These are phyloP conservation scores for Coregonus sp. DNA, from an alignment of 2,797 vertebrate genomes.

Conservation along the genomic window DNA sequence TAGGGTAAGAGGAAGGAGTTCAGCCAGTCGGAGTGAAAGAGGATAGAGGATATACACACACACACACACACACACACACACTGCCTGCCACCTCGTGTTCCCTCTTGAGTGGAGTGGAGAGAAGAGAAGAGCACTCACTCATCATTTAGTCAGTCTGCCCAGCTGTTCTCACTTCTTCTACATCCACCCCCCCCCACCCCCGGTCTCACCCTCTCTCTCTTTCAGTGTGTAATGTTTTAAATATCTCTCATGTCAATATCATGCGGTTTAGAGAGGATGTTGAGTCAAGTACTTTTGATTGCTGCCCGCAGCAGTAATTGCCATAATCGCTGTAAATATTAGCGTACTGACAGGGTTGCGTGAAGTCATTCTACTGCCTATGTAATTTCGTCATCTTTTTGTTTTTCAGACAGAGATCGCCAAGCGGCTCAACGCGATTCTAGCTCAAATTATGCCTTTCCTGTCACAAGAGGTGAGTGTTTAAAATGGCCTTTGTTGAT, in stretches of 20 bases:
- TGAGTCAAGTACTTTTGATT: constrained; percentile 73
- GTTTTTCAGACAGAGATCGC: constrained; percentile 96
- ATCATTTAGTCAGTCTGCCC: too few relatives aligned
- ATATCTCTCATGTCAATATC: constrained; percentile 83
- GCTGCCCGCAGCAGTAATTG: constrained; percentile 81
- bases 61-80: too few relatives aligned
- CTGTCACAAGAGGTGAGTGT: constrained; percentile 97
- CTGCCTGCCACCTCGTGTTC: too few relatives aligned
- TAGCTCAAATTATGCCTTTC: constrained; percentile 99
- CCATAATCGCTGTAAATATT: constrained; percentile 80
- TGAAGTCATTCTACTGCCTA: constrained; percentile 60
- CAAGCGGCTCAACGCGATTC: constrained; percentile 98
- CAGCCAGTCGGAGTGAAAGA: too few relatives aligned
- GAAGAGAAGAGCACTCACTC: too few relatives aligned
- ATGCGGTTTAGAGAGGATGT: constrained; percentile 83
- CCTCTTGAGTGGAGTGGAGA: too few relatives aligned
- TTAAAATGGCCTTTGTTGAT: constrained; percentile 5
- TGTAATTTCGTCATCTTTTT: constrained; percentile 39
- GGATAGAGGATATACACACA: too few relatives aligned
- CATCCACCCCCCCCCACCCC: too few relatives aligned
- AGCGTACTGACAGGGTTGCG: constrained; percentile 55
- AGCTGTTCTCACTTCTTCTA: too few relatives aligned
- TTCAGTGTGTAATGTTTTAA: background rate
- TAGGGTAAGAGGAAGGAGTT: too few relatives aligned
- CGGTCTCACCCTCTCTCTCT: background rate